Evolutionary conservation across 2,113 vertebrate species (phyloP), one percentile per base, ranked within the genome.

Genomic region (Corythoichthys intestinalis): DNA sequence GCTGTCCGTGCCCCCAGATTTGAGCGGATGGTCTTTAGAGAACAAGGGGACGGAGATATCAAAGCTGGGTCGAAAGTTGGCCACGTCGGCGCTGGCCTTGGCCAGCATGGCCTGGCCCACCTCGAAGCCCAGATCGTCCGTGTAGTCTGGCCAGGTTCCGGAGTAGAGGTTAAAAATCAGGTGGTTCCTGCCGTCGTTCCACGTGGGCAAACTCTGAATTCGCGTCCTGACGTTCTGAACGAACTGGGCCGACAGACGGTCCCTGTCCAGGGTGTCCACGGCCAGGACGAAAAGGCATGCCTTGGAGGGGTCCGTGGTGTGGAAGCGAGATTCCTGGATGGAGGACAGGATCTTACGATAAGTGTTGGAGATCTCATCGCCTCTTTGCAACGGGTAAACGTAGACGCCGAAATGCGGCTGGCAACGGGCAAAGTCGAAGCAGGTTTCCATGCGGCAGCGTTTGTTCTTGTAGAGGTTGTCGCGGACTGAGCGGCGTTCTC

Each of bases 121-220:
- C 80, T 93, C 93, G 3, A 94, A 92, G n/a, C 92, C 92, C 84
- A 93, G 73, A 20, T 93, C 93, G 73, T 93, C 92, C 0, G 91
- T 89, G 83, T 94, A 94, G 83, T 93, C 91, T 0, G 93, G 93
- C 93, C 93, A 93, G 10, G 90, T 92, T 11, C 93, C 93, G 0
- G 92, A 93, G 82, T 93, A 93, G 17, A 93, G 88, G 78, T 93
- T 93, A 73, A 93, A 93, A 57, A 93, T 89, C 54, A 93, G 87
- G 83, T 93, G 92, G 81, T 93, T 93, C 77, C 87, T 86, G 67
- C 93, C 93, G 38, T 92, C 90, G 53, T 91, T 92, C 93, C 93
- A 93, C 5, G 85, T 85, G 0, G 92, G 92, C 49, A 93, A 83
- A 75, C 78, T 90, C 70, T 92, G 92, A 72, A 93, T 91, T 13